A percentile compares a stretch with the other conserved stretches of the same genome.
These are phyloP conservation scores for Neopipo cinnamomea DNA, from an alignment of 2,113 vertebrate genomes.

Conservation along the genomic window DNA sequence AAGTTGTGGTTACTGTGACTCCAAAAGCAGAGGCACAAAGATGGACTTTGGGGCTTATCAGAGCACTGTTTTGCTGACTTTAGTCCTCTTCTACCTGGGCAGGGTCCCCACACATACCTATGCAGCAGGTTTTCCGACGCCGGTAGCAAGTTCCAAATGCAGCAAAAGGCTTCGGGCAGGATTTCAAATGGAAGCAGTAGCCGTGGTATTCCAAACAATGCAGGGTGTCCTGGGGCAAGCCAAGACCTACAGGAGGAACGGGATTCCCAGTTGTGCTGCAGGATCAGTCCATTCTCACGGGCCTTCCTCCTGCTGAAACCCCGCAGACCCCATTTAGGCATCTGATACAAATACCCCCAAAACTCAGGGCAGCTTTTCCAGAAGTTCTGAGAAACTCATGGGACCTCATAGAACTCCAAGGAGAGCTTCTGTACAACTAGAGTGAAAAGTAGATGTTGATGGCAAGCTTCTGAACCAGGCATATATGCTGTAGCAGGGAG, in stretches of 20 bases:
- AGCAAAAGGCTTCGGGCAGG: not conserved
- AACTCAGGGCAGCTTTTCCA: not conserved
- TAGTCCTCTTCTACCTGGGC: not conserved
- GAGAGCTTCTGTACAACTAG: not conserved
- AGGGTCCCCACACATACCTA: not conserved
- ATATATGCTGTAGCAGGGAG: not conserved
- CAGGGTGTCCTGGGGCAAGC: conserved; percentile 28
- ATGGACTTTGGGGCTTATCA: not conserved
- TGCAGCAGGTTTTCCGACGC: conserved; percentile 13
- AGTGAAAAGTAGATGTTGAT: not conserved
- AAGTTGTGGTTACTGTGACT: not conserved
- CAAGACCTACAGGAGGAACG: not conserved
- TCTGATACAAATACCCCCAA: not conserved
- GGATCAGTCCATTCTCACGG: not conserved
- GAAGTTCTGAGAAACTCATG: not conserved
- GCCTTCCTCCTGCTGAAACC: not conserved
- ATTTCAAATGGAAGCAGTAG: conserved; percentile 9
- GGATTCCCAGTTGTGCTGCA: not conserved
- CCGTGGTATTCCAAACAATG: not conserved
- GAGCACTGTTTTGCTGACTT: not conserved
- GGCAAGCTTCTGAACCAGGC: not conserved
- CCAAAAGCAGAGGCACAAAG: not conserved
- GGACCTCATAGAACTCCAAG: not conserved
- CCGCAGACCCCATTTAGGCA: not conserved
- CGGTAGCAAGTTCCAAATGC: not conserved